A percentile compares a stretch with the other conserved stretches of the same genome.
Evolutionary conservation across 2,888 invertebrate genomes (phyloP).

Genomic region (Branchellion lobata): DNA sequence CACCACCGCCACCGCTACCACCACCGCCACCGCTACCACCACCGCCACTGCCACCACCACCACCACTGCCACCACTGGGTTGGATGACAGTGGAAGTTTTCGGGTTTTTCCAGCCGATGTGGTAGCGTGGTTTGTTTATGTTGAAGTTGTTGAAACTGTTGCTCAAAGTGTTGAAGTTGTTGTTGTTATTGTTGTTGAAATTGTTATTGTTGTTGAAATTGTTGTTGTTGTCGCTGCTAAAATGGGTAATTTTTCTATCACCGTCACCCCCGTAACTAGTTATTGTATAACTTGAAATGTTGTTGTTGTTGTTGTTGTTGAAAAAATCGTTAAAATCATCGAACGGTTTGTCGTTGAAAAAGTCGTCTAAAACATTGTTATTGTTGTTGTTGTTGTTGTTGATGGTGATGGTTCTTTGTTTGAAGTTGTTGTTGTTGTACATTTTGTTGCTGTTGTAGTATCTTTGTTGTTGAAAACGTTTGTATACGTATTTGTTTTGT

Average conservation of each 20-base stretch:
- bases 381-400: constrained; percentile 8
- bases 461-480: too few species aligned
- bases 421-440: background rate
- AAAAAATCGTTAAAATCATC: constrained; percentile 1
- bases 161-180: background rate
- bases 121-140: constrained; percentile 41
- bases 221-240: background rate
- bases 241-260: background rate
- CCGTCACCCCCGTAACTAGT: too few species aligned
- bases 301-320: constrained; percentile 4
- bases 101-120: constrained; percentile 47
- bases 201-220: background rate
- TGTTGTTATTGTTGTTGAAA: background rate
- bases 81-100: background rate
- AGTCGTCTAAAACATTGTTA: too few species aligned
- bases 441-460: too few species aligned
- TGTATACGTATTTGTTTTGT: too few species aligned
- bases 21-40: too few species aligned
- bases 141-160: background rate
- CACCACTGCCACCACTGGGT: background rate
- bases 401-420: background rate
- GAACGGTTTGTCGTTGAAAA: background rate
- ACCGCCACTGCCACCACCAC: background rate
- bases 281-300: background rate
- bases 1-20: too few species aligned